Conservation (phyloP, 1,140 invertebrate genomes). For the Leptonema lineaticorne region DNA sequence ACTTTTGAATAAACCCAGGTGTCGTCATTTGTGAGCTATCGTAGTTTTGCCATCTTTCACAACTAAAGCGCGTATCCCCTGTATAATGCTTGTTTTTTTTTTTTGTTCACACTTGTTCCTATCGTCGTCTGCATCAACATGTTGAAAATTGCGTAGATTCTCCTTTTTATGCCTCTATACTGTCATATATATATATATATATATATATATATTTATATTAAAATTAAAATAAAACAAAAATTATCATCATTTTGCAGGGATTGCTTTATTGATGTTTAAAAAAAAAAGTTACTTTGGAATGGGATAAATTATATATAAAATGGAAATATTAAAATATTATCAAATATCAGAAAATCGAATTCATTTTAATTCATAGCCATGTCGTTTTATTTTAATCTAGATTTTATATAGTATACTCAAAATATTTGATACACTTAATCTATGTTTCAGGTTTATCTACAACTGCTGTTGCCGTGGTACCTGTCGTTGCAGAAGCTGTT, state of each 20-base stretch:
- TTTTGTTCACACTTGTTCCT: not conserved
- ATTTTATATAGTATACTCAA: too few relatives aligned
- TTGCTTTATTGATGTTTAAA: constrained; percentile 1
- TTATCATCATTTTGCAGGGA: not conserved
- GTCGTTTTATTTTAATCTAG: not conserved
- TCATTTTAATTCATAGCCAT: not conserved
- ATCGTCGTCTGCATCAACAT: constrained; percentile 2
- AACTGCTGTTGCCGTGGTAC: constrained; percentile 41
- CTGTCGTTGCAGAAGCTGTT: constrained; percentile 44
- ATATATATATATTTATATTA: not conserved
- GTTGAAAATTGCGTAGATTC: too few relatives aligned
- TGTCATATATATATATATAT: not conserved
- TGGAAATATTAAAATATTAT: not conserved
- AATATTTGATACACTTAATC: not conserved
- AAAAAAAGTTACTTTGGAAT: not conserved
- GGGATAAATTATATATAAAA: too few relatives aligned
- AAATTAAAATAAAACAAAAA: not conserved
- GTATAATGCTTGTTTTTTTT: not conserved
- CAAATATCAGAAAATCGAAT: not conserved
- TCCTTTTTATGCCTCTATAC: not conserved
- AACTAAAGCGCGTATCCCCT: not conserved
- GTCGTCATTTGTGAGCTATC: constrained; percentile 5
- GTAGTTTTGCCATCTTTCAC: not conserved
- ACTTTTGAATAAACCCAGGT: constrained; percentile 7
- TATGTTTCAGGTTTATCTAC: constrained; percentile 14